Base-by-base conservation (phyloP, 2,113 vertebrate species). In the Bufo gargarizans region DNA sequence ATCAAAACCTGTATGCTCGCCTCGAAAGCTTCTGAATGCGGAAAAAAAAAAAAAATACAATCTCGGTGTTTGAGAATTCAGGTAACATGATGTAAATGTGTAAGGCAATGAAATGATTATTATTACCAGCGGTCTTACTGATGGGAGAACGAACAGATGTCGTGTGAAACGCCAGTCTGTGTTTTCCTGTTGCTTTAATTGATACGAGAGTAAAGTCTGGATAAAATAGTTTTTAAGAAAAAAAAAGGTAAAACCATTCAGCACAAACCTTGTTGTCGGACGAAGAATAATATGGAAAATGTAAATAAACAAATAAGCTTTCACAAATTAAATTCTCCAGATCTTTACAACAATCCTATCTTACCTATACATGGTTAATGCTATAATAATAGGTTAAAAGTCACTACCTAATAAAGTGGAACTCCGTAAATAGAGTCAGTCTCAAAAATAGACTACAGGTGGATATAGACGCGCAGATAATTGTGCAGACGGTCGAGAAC, bases 1-100 rank as follows among this genome's bases (percentile, higher is more conserved):
- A 83, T 83, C 67, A 82, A 83, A 50, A 43, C 55, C 69, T 67
- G 53, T 78, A 67, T 79, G 14, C 49, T 78, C 43, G 12, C 71
- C 72, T 33, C 19, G 53, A 85, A 72, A 84, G 53, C 65, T 47
- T 33, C 33, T 33, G 33, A 33, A 33, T 33, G 33, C 33, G 33
- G 59, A 3, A 80, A 8, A 58, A 80, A 58, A 79, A 6, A 19
- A 17, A 45, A 9, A 22, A 4, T 20, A 83, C 47, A 20, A 53
- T 13, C 12, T 45, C n/a, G 45, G 59, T 16, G 67, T 33, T 56
- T 85, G 20, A 55, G 84, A 45, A 76, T 47, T 56, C 22, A 59
- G 69, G 22, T 53, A 71, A 67, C 65, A 84, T 5, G 45, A 53
- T 56, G 50, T 55, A 79, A 53, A n/a, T 56, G 20, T 22, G n/a